Conservation (phyloP, 2,797 vertebrate species). For the Morelia viridis region DNA sequence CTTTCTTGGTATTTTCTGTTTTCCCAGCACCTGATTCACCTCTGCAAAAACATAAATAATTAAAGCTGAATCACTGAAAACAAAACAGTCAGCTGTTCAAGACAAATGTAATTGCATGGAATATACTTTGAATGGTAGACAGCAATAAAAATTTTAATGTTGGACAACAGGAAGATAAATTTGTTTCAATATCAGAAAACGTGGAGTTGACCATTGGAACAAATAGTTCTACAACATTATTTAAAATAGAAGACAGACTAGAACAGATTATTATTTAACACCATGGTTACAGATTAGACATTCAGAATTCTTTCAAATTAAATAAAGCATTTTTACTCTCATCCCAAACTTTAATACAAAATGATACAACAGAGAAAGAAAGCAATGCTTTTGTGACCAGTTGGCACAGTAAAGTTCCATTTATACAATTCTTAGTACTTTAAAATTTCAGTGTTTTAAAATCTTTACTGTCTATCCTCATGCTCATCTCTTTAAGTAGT, state of each 20-base stretch:
- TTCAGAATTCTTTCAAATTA: neutral
- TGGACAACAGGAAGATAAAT: neutral
- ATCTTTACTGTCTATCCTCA: neutral
- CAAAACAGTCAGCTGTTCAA: neutral
- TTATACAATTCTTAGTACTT: neutral
- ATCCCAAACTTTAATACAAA: neutral
- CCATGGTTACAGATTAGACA: neutral
- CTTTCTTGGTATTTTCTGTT: conserved; percentile 99
- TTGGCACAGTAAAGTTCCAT: neutral
- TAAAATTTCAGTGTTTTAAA: neutral
- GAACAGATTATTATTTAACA: neutral
- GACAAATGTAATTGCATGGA: neutral
- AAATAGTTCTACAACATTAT: neutral
- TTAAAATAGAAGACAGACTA: neutral
- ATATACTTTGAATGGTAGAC: neutral
- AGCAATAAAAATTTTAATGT: too few relatives aligned
- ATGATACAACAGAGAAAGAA: neutral
- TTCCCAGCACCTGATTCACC: conserved; percentile 98
- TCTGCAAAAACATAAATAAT: conserved; percentile 74
- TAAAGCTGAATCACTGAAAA: conserved; percentile 32
- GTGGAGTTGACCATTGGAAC: neutral
- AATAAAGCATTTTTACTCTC: neutral
- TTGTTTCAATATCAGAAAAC: neutral
- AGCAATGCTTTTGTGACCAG: neutral
- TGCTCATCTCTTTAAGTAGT: too few relatives aligned